Evolutionary conservation across 1,140 invertebrate species (phyloP), one percentile per base, ranked within the genome.

Genomic region (Nebria ingens): DNA sequence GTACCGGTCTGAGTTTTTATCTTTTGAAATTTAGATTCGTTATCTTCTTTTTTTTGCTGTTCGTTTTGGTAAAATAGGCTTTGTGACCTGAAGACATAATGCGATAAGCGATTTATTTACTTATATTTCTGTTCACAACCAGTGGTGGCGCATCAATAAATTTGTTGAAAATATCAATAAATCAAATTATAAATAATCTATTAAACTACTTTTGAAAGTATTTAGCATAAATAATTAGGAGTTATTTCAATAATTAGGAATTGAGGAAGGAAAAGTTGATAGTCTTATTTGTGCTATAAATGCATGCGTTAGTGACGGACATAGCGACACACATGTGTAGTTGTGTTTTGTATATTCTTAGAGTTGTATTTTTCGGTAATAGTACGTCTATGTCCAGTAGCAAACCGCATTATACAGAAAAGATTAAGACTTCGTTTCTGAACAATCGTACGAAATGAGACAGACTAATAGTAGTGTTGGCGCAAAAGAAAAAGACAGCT

Each of bases 11-110:
- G 6, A 45, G 17, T 11, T 45, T 11, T 45, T 45, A 45, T 11
- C 40, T 45, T 45, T 45, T 11, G 9, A 45, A 45, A 45, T 45
- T 17, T 45, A 45, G 40, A 45, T 45, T 45, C n/a, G 25, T 34
- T 34, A 34, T 45, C 40, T 45, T 45, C 17, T 45, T 45, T 3
- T 4, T 17, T 45, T 45, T 17, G 40, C 6, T 45, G 9, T 45
- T 45, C 17, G 9, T 45, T 45, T 11, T 17, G 4, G 40, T 45
- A 11, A 45, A 45, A 45, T 45, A 17, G 4, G 40, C 40, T 17
- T 4, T 34, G 25, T 34, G 25, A 34, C 25, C 6, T 6, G 25
- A 34, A 9, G n/a, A n/a, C n/a, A 34, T n/a, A n/a, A n/a, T n/a
- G n/a, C n/a, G n/a, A n/a, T n/a, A n/a, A n/a, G n/a, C n/a, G n/a